phyloP scores from a whole-genome alignment of 35 echinoderm and acorn worm species.

The Amphiura filiformis region DNA sequence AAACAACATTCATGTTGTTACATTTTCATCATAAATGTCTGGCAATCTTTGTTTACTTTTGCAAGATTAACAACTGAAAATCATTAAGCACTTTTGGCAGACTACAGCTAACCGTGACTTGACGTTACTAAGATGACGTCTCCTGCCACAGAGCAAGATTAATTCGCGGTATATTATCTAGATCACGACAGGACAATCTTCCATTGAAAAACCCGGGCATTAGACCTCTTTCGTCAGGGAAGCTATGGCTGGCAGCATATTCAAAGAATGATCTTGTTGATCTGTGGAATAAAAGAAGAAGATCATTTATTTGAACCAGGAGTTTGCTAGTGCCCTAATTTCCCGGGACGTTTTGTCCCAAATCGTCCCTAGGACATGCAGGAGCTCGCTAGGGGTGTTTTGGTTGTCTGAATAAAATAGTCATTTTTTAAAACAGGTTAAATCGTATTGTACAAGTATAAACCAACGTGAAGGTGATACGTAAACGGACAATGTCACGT shows the following conservation, averaged over 20 bases:
- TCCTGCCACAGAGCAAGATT: conserved; percentile 57
- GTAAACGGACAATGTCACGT: no score
- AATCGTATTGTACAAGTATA: background rate
- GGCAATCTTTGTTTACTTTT: no score
- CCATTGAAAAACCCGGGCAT: conserved; percentile 62
- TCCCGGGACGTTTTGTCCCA: background rate
- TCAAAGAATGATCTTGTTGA: conserved; percentile 39
- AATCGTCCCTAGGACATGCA: background rate
- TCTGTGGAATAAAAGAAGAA: background rate
- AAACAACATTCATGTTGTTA: no score
- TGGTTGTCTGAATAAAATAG: background rate
- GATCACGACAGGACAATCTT: conserved; percentile 48
- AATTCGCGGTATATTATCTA: conserved; percentile 51
- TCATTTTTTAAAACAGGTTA: background rate
- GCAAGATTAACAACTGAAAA: no score
- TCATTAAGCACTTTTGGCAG: no score
- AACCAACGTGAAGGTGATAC: no score
- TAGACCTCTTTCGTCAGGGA: conserved; percentile 22
- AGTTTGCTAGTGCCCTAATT: no score
- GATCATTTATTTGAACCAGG: no score
- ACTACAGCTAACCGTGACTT: no score
- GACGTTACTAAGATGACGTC: no score
- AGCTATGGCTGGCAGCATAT: conserved; percentile 44
- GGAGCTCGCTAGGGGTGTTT: background rate
- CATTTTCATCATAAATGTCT: no score